Evolutionary conservation across 1,140 invertebrate species (phyloP).

Genomic region (Nixonia krombeini): DNA sequence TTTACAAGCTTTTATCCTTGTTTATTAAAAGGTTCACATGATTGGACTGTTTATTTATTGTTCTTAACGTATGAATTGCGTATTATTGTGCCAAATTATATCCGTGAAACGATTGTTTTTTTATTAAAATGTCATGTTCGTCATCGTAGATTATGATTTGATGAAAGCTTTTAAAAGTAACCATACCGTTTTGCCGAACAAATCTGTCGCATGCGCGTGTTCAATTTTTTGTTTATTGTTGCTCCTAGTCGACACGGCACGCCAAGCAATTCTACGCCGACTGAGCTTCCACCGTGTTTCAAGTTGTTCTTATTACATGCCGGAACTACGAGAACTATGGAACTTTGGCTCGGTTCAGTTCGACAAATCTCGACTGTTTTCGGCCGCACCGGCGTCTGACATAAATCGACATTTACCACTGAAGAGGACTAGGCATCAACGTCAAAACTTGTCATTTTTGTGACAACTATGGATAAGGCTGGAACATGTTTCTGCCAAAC

Average conservation of each 20-base stretch:
- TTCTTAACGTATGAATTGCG: not conserved
- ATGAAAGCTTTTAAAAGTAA: not conserved
- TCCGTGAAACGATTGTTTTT: not conserved
- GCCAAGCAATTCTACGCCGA: conserved; percentile 13
- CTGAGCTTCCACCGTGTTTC: conserved; percentile 14
- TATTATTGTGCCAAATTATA: too few species aligned
- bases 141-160: not conserved
- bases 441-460: not conserved
- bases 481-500: not conserved
- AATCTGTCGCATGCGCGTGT: not conserved
- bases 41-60: not conserved
- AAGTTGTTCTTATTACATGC: conserved; percentile 16
- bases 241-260: not conserved
- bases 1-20: too few species aligned
- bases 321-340: not conserved
- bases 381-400: conserved; percentile 3
- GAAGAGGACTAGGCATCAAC: not conserved
- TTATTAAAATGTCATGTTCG: not conserved
- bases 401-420: conserved; percentile 7
- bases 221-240: not conserved
- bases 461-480: not conserved
- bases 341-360: conserved; percentile 5
- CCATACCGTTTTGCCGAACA: not conserved
- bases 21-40: too few species aligned
- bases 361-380: conserved; percentile 2